Conservation (phyloP, 2,797 vertebrate species). For the Tokudaia tokunoshimensis region DNA sequence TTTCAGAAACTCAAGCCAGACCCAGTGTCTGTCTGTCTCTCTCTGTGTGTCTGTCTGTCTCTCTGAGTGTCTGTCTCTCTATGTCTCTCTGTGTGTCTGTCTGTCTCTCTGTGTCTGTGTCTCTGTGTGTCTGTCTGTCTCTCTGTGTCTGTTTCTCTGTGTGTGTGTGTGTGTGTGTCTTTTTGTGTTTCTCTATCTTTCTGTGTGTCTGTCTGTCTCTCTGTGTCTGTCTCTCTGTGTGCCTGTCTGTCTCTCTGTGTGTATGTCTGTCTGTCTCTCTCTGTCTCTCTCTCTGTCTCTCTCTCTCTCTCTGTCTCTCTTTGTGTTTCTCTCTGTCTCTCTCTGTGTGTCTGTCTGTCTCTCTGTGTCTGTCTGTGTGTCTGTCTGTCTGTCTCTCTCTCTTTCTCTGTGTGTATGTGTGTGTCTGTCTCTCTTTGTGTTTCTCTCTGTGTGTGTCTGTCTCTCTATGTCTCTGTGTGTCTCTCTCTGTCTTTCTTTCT, state of each 20-base stretch:
- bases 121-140: too few relatives aligned
- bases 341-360: background rate
- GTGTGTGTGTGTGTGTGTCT: fast-evolving
- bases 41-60: too few relatives aligned
- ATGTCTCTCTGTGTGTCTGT: too few relatives aligned
- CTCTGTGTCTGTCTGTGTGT: too few relatives aligned
- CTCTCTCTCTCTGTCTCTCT: too few relatives aligned
- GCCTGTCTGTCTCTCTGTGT: background rate
- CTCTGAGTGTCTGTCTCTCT: too few relatives aligned
- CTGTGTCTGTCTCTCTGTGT: background rate
- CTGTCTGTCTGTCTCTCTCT: background rate
- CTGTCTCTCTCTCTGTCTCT: fast-evolving
- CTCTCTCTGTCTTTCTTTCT: too few relatives aligned
- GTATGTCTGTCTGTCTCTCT: fast-evolving
- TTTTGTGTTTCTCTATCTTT: too few relatives aligned
- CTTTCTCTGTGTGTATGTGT: background rate
- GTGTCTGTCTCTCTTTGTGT: background rate
- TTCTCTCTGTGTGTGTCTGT: fast-evolving
- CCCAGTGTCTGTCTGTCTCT: background rate
- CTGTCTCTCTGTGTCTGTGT: too few relatives aligned
- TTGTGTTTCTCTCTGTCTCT: too few relatives aligned
- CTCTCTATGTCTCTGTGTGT: too few relatives aligned
- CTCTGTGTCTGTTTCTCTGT: background rate
- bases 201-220: background rate
- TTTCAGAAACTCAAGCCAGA: background rate